Evolutionary conservation across 2,113 vertebrate genomes (phyloP), one percentile per base, ranked within the genome.

Genomic region (Dromaius novaehollandiae): DNA sequence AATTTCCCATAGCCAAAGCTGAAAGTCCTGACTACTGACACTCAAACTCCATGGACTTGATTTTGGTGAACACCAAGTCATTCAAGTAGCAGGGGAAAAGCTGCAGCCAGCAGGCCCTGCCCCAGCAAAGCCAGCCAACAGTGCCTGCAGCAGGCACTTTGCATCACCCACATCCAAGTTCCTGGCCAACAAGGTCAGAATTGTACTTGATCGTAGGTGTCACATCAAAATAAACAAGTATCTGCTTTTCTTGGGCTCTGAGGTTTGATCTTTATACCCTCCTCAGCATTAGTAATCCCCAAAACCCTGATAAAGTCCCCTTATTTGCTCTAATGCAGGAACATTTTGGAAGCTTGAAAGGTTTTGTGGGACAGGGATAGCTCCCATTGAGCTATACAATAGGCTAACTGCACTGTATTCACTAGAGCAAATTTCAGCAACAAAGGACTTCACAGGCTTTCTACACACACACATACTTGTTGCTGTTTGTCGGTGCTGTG

Each of bases 221-320:
- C 25, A 9, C 12, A 10, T 1, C 28, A 58, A 58, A 58, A 2
- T 1, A 13, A 68, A 20, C 4, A 7, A 76, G 2, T 9, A 18
- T 3, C 1, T 14, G 44, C 18, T 21, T 51, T 53, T 81, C 17
- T 32, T 40, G 32, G 10, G 13, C 6, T 48, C 22, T 46, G 44
- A 58, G 48, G 16, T 6, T 58, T 32, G 22, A 13, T 16, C 24
- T 69, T 60, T 34, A 28, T 34, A 16, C 25, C 38, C 48, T 25
- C 24, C 21, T 86, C n/a, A 75, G n/a, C 11, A 13, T 12, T 46
- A n/a, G 34, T 53, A 78, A 77, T 25, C 7, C 28, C 28, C 6
- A 15, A 73, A 80, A 7, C 2, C 0, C 17, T 38, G 24, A 13
- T 9, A 28, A 82, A 90, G 5, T 16, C 13, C 20, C 48, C 60